Conservation (phyloP, 2,797 vertebrate species). For the Pangasius krempfi region DNA sequence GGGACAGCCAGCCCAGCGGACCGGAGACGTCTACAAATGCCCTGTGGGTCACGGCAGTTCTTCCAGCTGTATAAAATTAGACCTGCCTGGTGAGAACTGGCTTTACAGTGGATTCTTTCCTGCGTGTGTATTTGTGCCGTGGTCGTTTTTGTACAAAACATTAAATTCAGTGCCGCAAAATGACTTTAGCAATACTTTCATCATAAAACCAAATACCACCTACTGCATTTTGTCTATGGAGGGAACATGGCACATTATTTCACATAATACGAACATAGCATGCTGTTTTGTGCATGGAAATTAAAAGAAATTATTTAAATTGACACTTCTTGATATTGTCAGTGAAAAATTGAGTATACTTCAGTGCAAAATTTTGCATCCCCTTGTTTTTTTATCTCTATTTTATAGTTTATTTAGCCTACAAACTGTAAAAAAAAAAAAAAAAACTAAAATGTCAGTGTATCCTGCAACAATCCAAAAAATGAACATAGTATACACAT, state of each 20-base stretch:
- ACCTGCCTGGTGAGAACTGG: constrained; percentile 83
- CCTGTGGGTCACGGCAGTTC: constrained; percentile 76
- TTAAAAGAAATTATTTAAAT: neutral
- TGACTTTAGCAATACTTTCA: neutral
- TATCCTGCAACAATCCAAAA: neutral
- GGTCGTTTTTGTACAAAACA: neutral
- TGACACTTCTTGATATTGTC: neutral
- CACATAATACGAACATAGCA: neutral
- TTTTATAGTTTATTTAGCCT: neutral
- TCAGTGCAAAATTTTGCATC: neutral
- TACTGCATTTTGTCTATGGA: neutral
- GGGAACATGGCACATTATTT: neutral
- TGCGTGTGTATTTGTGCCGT: constrained; percentile 1
- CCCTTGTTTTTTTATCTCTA: neutral
- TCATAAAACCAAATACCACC: neutral
- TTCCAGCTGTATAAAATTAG: constrained; percentile 82
- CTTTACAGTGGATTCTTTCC: constrained; percentile 25
- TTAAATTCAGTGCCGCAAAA: neutral
- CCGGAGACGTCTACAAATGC: constrained; percentile 96
- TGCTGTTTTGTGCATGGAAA: neutral
- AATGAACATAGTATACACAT: neutral
- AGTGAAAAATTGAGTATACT: neutral
- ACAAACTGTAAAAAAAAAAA: too few species aligned
- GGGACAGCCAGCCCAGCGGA: constrained; percentile 87
- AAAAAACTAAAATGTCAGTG: too few species aligned